Base-by-base conservation (phyloP, 2,797 vertebrate species). In the Rhinichthys osculus region DNA sequence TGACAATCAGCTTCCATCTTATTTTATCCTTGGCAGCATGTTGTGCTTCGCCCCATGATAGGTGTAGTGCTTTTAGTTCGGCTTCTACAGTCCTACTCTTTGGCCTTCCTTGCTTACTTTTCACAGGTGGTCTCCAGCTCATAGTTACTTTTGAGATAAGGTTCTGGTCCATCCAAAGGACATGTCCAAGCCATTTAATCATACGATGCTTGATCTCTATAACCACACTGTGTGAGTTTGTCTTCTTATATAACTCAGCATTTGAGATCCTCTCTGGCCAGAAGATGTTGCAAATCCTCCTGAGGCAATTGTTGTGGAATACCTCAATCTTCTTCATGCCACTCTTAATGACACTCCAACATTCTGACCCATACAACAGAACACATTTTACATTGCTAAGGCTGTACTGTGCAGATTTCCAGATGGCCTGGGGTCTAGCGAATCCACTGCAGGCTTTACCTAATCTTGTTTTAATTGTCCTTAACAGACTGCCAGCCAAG, bases 401-500 rank as follows among this genome's bases (percentile, higher is more conserved):
- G 40, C 40, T 47, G 40, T 8, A 44, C 42, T 70, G 35, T 70
- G 38, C 38, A 23, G 35, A 70, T 69, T 69, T 69, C 38, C 23
- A 70, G 35, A 40, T n/a, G 38, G 38, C 1, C 69, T 71, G 23
- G 21, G 14, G 17, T 21, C 17, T 69, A 38, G 8, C 9, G 7
- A 69, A 21, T 38, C 8, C 1, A 69, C 66, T 38, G 19, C 19
- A 0, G 33, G 42, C 54, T 35, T 78, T 62, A 16, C 21, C 3
- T 38, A 62, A 11, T 23, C 74, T 40, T 78, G 52, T 21, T 78
- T 40, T 77, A 21, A 77, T 77, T 77, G 50, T 57, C 3, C 19
- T 40, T 59, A 13, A 70, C 54, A 86, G 62, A 40, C 72, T 82
- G 27, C 1, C 27, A 27, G 47, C 71, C 59, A n/a, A 77, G 57